Evolutionary conservation across 2,113 vertebrate species (phyloP).

Genomic region (Rhineura floridana): DNA sequence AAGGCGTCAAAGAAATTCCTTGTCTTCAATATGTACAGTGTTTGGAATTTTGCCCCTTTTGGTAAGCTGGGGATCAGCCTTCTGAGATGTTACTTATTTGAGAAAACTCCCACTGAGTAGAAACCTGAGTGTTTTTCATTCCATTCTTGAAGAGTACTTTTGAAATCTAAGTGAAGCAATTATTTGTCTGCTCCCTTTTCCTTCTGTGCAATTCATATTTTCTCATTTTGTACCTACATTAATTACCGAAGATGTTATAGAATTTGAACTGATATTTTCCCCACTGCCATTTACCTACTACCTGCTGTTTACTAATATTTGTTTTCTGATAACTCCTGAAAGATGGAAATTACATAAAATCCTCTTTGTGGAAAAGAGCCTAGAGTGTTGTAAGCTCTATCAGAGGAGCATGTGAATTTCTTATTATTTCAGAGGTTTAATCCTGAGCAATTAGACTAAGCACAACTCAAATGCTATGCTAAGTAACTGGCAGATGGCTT

Average conservation of each 20-base stretch:
- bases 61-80: neutral
- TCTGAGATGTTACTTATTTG: constrained; percentile 3
- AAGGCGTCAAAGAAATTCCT: neutral
- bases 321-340: constrained; percentile 59
- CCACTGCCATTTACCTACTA: constrained; percentile 29
- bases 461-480: constrained; percentile 45
- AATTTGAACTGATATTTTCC: constrained; percentile 35
- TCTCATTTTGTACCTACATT: constrained; percentile 23
- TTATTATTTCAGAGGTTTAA: constrained; percentile 51
- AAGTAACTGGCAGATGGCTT: constrained; percentile 18
- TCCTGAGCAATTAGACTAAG: constrained; percentile 57
- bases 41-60: neutral
- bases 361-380: constrained; percentile 40
- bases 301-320: constrained; percentile 45
- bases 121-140: constrained; percentile 23
- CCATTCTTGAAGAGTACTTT: constrained; percentile 33
- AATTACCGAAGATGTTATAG: constrained; percentile 37
- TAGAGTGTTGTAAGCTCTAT: constrained; percentile 51
- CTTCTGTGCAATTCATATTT: constrained; percentile 38
- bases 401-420: constrained; percentile 33
- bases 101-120: constrained; percentile 1
- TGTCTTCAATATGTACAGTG: neutral
- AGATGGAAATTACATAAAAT: constrained; percentile 56
- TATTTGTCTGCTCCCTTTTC: constrained; percentile 11
- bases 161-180: constrained; percentile 4